These are phyloP conservation scores for Chelonus insularis DNA, from an alignment of 1,140 invertebrate species.

Conservation along the genomic window DNA sequence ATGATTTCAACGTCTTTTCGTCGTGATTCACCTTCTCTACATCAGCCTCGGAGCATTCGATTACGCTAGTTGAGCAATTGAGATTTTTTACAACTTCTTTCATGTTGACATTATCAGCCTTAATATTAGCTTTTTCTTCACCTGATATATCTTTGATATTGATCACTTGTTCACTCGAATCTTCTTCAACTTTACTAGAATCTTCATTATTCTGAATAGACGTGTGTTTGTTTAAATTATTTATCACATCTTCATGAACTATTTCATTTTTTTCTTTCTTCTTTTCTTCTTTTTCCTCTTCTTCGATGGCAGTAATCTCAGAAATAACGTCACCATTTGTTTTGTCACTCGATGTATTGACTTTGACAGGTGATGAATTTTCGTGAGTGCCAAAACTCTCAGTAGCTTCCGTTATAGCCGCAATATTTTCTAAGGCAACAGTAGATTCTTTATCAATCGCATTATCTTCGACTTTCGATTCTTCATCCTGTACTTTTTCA, in stretches of 20 bases:
- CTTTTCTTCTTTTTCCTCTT: slow-evolving; percentile 18
- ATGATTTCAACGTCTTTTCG: slow-evolving; percentile 32
- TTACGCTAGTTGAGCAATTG: slow-evolving; percentile 57
- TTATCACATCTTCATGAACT: background rate
- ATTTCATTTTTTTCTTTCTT: background rate
- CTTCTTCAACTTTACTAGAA: background rate
- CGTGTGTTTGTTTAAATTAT: too few relatives aligned
- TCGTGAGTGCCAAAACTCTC: too few relatives aligned
- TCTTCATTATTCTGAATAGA: too few relatives aligned
- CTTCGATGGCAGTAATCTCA: slow-evolving; percentile 9
- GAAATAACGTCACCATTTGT: background rate
- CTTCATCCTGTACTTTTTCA: too few relatives aligned
- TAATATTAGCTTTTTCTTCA: slow-evolving; percentile 4
- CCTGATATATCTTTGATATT: background rate
- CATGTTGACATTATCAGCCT: slow-evolving; percentile 3
- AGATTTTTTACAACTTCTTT: slow-evolving; percentile 31
- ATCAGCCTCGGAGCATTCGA: slow-evolving; percentile 38
- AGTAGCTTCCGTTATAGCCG: background rate
- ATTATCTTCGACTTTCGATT: background rate
- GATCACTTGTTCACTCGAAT: slow-evolving; percentile 2
- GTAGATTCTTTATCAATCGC: slow-evolving; percentile 7
- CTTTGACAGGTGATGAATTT: background rate
- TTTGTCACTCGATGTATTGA: background rate
- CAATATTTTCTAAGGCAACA: background rate
- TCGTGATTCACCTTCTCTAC: slow-evolving; percentile 39